Evolutionary conservation across 2,113 vertebrate species (phyloP), one percentile per base, ranked within the genome.

Genomic region (Epinephelus cyanopodus): DNA sequence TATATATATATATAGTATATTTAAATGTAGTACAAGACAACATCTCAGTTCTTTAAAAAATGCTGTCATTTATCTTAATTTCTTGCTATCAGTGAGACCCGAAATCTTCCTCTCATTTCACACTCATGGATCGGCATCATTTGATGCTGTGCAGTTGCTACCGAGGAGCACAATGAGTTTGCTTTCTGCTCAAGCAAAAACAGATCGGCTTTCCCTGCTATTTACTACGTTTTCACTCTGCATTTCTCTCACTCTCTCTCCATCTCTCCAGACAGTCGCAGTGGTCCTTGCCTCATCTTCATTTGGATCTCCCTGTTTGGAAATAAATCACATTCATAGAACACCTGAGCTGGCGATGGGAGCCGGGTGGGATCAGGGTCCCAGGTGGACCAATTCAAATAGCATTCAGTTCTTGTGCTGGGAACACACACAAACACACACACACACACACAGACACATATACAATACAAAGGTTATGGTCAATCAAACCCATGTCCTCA

Each of bases 291-390:
- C 70, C 85, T 89, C 84, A 80, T 88, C 88, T 93, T 90, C 89
- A 92, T 93, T 91, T 84, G 90, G 85, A 89, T 90, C 87, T 81
- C 61, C 86, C 79, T 81, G 86, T 81, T 91, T 84, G 85, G 81
- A 95, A 92, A 94, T 90, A 92, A 95, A 94, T 94, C 88, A 93
- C 88, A 93, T 95, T 94, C 92, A 93, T 93, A 69, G 86, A 94
- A 91, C 93, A 94, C 93, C 94, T 93, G 95, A 95, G 92, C 85
- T 89, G 76, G 62, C 14, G 27, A 71, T 8, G 50, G 79, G 69
- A 84, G 74, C 60, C 17, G 66, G 66, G 86, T 60, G 72, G 81
- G 83, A 84, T 77, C 87, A 68, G 82, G 87, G 91, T 94, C 93
- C 92, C 92, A 91, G 78, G 90, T 94, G 95, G 88, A 89, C 74